Evolutionary conservation across 2,797 vertebrate genomes (phyloP), one percentile per base, ranked within the genome.

Genomic region (Enteromius trimaculatus): DNA sequence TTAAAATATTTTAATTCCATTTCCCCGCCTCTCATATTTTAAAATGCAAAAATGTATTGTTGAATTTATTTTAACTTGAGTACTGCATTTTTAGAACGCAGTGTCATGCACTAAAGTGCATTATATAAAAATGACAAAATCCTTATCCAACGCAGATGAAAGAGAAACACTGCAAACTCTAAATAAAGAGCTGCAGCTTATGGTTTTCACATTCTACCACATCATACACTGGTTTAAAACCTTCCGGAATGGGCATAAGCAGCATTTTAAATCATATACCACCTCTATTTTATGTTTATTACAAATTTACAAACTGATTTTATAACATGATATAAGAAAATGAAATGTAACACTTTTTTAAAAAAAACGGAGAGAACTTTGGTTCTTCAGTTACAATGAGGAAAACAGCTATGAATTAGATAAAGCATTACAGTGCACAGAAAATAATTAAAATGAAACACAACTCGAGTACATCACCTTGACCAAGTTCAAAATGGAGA

Each of bases 401-500:
- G 3, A 23, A 60, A n/a, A 37, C 3, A 23, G 29, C 16, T 53
- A 26, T 39, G 17, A 75, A 65, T 10, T 49, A 11, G 11, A 19
- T 42, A 44, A 37, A 65, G 16, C 44, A 71, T 64, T 34, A n/a
- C 23, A 51, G 58, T 0, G 5, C 31, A 49, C 55, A 49, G 29
- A 70, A 80, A 21, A 1, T 2, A 39, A 13, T 69, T 68, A 65
- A 58, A 81, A 74, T 65, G 44, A 80, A 39, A 42, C 31, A 84
- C 68, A 65, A 23, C 34, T 42, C 0, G 3, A 84, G 53, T n/a
- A 23, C 69, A 77, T 80, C 47, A 84, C 82, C 72, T 55, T 82
- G 79, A 88, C 82, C 64, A 44, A 53, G 77, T 80, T 69, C 64
- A 51, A 68, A 76, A 14, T 37, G 6, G 47, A 74, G 31, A 74